phyloP scores from a whole-genome alignment of 2,888 invertebrate genomes.

The Merodon equestris region DNA sequence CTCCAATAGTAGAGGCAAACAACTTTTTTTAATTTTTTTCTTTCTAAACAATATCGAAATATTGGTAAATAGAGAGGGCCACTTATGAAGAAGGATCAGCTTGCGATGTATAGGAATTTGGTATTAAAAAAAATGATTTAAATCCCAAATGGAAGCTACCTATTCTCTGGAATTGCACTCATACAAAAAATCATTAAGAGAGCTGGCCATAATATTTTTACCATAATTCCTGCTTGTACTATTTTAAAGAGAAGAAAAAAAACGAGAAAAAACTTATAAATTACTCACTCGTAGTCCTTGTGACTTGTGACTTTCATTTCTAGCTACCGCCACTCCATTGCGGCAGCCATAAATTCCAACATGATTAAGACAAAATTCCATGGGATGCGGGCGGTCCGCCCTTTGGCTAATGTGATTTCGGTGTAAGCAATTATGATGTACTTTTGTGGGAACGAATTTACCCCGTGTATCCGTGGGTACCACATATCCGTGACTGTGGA shows the following conservation, averaged over 20 bases:
- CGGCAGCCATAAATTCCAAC: conserved; percentile 61
- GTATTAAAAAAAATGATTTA: too few species aligned
- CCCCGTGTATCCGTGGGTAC: conserved; percentile 17
- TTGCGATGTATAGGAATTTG: too few species aligned
- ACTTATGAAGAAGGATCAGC: too few species aligned
- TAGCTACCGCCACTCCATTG: conserved; percentile 9
- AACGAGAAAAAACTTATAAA: conserved; percentile 6
- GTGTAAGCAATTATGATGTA: conserved; percentile 63
- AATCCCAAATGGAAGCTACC: too few species aligned
- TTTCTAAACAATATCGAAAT: too few species aligned
- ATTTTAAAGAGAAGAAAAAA: conserved; percentile 20
- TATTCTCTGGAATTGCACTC: too few species aligned
- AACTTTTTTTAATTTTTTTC: too few species aligned
- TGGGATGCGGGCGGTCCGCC: conserved; percentile 51
- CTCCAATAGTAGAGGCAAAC: too few species aligned
- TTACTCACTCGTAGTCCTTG: conserved; percentile 18
- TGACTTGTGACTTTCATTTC: conserved; percentile 21
- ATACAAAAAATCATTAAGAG: too few species aligned
- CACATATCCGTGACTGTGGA: too few species aligned
- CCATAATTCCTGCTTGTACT: background rate
- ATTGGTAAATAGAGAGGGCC: too few species aligned
- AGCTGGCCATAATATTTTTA: background rate
- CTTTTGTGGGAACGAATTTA: conserved; percentile 33
- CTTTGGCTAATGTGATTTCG: conserved; percentile 64
- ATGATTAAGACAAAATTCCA: conserved; percentile 64